These are phyloP conservation scores for Pseudoatta argentina DNA, from an alignment of 1,140 invertebrate genomes.

Conservation along the genomic window DNA sequence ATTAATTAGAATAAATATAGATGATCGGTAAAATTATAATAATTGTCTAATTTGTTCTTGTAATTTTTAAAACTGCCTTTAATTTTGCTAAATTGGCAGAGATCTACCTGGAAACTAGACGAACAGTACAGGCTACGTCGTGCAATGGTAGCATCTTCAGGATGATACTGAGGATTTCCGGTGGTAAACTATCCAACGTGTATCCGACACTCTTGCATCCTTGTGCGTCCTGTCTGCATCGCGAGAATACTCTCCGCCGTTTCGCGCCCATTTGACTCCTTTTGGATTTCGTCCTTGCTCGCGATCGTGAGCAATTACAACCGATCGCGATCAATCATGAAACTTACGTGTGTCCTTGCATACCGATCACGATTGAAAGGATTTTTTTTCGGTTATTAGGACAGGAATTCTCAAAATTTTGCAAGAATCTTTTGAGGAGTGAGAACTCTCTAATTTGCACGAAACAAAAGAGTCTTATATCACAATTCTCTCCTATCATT, in stretches of 20 bases:
- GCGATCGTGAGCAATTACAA: slow-evolving; percentile 37
- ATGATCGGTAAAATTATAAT: neutral
- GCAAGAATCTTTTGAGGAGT: neutral
- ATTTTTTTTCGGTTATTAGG: slow-evolving; percentile 10
- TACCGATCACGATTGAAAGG: neutral
- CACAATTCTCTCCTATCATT: neutral
- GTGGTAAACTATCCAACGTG: slow-evolving; percentile 80
- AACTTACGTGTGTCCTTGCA: slow-evolving; percentile 22
- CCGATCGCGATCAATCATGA: slow-evolving; percentile 42
- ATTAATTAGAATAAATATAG: too few species aligned
- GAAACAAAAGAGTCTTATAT: slow-evolving; percentile 40
- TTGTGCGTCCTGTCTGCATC: slow-evolving; percentile 45
- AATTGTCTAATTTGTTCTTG: neutral
- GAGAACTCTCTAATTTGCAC: slow-evolving; percentile 41
- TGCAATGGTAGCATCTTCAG: slow-evolving; percentile 79
- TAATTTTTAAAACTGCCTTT: slow-evolving; percentile 3
- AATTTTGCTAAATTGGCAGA: neutral
- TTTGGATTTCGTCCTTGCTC: neutral
- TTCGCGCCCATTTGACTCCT: slow-evolving; percentile 74
- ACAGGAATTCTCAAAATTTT: slow-evolving; percentile 39
- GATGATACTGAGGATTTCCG: slow-evolving; percentile 83
- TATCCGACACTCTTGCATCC: neutral
- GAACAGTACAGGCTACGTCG: slow-evolving; percentile 78
- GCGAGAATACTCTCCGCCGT: slow-evolving; percentile 65
- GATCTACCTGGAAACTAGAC: slow-evolving; percentile 82